Evolutionary conservation across 2,113 vertebrate species (phyloP).

Genomic region (Craseonycteris thonglongyai): DNA sequence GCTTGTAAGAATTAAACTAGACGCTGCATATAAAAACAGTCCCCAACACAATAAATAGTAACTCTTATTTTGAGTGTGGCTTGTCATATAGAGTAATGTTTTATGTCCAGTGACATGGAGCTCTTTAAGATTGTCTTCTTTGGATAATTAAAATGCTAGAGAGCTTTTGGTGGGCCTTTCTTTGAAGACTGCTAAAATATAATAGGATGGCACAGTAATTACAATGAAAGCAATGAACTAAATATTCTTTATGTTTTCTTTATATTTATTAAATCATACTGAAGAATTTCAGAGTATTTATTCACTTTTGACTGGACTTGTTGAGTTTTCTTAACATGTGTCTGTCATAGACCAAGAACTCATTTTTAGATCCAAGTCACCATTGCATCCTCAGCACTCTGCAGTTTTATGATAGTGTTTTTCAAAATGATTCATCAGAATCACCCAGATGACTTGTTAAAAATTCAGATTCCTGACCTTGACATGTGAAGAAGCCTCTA

Average conservation of each 20-base stretch:
- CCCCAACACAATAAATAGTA: background rate
- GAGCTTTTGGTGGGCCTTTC: background rate
- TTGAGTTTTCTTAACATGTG: conserved; percentile 13
- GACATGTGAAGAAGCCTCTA: background rate
- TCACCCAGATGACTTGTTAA: background rate
- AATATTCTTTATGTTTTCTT: conserved; percentile 20
- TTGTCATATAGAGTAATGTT: conserved; percentile 3
- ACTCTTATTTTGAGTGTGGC: background rate
- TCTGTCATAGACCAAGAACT: background rate
- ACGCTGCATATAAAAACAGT: background rate
- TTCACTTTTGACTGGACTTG: background rate
- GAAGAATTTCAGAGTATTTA: background rate
- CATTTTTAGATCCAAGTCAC: conserved; percentile 1
- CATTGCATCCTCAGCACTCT: background rate
- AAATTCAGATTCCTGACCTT: conserved; percentile 20
- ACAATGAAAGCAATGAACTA: background rate
- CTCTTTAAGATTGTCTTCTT: background rate
- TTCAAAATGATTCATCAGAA: conserved; percentile 32
- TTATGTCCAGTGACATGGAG: background rate
- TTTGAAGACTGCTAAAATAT: conserved; percentile 28
- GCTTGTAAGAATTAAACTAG: conserved; percentile 10
- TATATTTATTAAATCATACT: background rate
- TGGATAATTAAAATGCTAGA: conserved; percentile 30
- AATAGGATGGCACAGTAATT: conserved; percentile 12
- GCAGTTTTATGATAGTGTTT: background rate